A percentile compares a stretch with the other conserved stretches of the same genome.
Conservation (phyloP, 2,113 vertebrate species). For the Drymodes brunneopygia region DNA sequence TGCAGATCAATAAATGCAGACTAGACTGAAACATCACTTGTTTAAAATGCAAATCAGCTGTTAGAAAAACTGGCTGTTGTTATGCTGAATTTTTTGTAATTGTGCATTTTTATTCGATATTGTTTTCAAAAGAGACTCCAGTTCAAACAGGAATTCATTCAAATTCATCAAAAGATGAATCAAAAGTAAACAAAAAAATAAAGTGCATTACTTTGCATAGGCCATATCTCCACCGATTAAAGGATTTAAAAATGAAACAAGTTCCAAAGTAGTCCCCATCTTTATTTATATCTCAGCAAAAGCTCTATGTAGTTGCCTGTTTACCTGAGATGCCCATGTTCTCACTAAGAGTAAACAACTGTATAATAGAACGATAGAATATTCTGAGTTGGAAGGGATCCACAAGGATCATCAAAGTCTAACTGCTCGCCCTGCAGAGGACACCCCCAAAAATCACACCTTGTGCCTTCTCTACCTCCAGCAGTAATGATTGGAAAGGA, state of each 20-base stretch:
- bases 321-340: not conserved
- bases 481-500: not conserved
- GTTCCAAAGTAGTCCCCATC: not conserved
- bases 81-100: not conserved
- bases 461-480: not conserved
- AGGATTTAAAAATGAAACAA: not conserved
- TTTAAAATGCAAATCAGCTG: not conserved
- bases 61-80: not conserved
- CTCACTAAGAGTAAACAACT: not conserved
- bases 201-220: not conserved
- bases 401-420: not conserved
- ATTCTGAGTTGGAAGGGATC: not conserved
- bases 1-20: not conserved
- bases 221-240: not conserved
- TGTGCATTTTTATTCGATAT: not conserved
- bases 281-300: not conserved
- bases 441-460: not conserved
- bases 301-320: not conserved
- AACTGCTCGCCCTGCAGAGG: not conserved
- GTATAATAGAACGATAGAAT: too few species aligned
- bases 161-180: not conserved
- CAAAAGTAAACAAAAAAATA: not conserved
- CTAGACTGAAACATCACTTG: fast-evolving
- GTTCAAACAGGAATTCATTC: not conserved
- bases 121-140: not conserved